Conservation (phyloP, 1,140 invertebrate genomes). For the Vanessa atalanta region DNA sequence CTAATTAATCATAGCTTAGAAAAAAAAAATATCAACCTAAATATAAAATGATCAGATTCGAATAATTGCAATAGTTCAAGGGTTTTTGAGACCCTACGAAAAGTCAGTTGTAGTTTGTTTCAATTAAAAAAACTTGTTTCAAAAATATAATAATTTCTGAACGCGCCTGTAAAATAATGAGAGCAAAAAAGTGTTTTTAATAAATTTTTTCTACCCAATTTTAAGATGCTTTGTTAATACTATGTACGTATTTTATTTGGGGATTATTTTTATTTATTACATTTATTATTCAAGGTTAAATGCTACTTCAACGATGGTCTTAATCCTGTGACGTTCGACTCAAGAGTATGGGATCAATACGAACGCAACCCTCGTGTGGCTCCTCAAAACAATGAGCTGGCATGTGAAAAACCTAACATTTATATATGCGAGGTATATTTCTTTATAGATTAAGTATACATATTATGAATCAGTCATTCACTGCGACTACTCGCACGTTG, state of each 20-base stretch:
- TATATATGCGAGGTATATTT: constrained; percentile 69
- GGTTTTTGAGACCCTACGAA: no score
- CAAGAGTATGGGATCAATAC: constrained; percentile 58
- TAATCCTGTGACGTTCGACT: constrained; percentile 45
- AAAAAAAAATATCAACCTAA: no score
- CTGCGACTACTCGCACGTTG: no score
- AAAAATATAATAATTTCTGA: background rate
- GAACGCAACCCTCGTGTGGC: constrained; percentile 54
- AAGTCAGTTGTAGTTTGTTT: background rate
- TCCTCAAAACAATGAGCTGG: constrained; percentile 38
- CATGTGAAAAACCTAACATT: constrained; percentile 56
- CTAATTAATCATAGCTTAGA: no score
- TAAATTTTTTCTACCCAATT: no score
- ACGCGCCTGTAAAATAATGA: background rate
- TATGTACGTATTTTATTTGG: no score
- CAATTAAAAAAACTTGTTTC: background rate
- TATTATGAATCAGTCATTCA: no score
- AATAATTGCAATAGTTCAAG: no score
- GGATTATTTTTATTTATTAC: background rate
- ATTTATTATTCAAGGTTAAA: constrained; percentile 41
- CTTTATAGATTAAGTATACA: background rate
- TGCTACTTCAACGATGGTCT: constrained; percentile 48
- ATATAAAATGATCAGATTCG: no score
- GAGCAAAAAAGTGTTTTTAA: background rate
- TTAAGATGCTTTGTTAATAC: no score